Evolutionary conservation across 2,113 vertebrate species (phyloP), one percentile per base, ranked within the genome.

Genomic region (Gavia stellata): DNA sequence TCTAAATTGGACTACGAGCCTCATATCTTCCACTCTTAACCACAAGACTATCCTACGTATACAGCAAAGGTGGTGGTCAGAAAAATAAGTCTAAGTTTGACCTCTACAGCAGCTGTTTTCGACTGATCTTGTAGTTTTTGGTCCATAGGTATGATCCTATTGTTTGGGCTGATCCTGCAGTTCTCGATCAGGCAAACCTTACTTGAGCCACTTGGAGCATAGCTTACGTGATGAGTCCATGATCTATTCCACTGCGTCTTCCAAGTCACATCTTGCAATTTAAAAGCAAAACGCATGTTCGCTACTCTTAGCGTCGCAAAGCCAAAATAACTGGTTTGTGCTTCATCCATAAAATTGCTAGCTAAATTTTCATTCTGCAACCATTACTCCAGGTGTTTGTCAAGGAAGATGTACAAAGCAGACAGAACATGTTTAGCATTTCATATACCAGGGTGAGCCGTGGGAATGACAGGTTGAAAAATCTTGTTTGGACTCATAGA

Each of bases 401-500:
- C 79, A 90, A 75, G 61, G 62, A 92, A 94, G 85, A 94, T 62
- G 92, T 91, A 84, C 70, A 81, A 96, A 96, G 90, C 75, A 73
- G 70, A 29, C 53, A 78, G 90, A 93, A 47, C 47, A 71, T 7
- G 52, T 95, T 93, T 88, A 88, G 88, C 87, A 90, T 96, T 95
- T 97, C 81, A 61, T 89, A 58, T 26, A 86, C 65, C 81, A 52
- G 47, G 65, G 42, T 92, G 86, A 94, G 66, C 75, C 55, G 81
- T 4, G 1, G 72, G 56, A 89, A 38, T 94, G 90, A 93, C 86
- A 87, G 93, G 62, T 77, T 89, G 93, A 95, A 95, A 95, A 94
- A 96, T 90, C 94, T 95, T 93, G 75, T 94, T 97, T 95, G 63
- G 92, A 55, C 92, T 91, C 92, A 52, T 25, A 81, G 87, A 90